Conservation (phyloP, 1,140 invertebrate species). For the Euwallacea fornicatus region DNA sequence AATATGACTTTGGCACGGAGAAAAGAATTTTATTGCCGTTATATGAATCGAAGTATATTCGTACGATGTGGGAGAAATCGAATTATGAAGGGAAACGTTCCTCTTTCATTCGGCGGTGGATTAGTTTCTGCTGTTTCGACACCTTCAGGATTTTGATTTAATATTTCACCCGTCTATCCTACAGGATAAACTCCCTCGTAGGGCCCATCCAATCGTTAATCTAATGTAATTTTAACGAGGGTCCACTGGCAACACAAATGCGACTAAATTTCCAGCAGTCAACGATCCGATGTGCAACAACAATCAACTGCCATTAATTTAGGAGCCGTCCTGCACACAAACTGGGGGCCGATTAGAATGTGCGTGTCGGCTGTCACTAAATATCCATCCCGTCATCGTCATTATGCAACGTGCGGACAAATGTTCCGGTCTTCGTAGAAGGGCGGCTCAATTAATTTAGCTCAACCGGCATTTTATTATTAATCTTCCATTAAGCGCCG, state of each 20-base stretch:
- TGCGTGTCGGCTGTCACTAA: constrained; percentile 23
- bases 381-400: constrained; percentile 23
- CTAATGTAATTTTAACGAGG: constrained; percentile 11
- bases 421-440: constrained; percentile 7
- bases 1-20: no score
- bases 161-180: no score
- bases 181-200: background rate
- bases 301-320: constrained; percentile 28
- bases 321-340: constrained; percentile 12
- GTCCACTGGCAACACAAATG: background rate
- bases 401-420: constrained; percentile 19
- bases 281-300: constrained; percentile 21
- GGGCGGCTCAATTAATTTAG: background rate
- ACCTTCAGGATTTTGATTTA: no score
- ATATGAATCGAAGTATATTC: no score
- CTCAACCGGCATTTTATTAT: background rate
- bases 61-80: no score
- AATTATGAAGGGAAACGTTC: no score
- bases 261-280: constrained; percentile 17
- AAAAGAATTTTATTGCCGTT: no score
- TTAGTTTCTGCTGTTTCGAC: no score
- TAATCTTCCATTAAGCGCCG: background rate
- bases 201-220: background rate
- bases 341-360: constrained; percentile 18
- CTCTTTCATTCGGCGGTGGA: no score